phyloP scores from a whole-genome alignment of 2,888 invertebrate genomes.

The Cantharis lateralis region DNA sequence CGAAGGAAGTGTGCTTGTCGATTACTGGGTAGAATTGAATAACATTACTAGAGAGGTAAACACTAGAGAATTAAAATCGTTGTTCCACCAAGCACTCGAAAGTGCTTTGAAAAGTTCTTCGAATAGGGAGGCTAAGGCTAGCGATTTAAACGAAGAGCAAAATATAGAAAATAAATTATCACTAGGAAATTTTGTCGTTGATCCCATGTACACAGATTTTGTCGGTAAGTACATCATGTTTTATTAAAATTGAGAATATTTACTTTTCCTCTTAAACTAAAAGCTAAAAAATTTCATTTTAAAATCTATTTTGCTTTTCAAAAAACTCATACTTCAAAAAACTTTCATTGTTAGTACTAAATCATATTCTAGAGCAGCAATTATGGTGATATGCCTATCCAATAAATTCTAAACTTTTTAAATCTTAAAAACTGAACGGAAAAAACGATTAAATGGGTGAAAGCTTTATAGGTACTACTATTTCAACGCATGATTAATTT shows the following conservation, averaged over 20 bases:
- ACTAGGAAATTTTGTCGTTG: conserved; percentile 81
- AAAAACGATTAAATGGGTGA: not conserved
- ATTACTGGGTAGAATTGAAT: conserved; percentile 83
- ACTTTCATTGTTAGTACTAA: not conserved
- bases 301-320: conserved; percentile 1
- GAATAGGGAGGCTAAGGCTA: conserved; percentile 50
- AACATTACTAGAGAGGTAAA: conserved; percentile 73
- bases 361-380: not conserved
- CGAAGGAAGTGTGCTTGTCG: conserved; percentile 85
- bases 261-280: not conserved
- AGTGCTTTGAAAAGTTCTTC: conserved; percentile 50
- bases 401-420: not conserved
- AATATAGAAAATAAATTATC: conserved; percentile 65
- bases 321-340: not conserved
- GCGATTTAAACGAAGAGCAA: conserved; percentile 55
- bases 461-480: not conserved
- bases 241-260: not conserved
- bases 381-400: not conserved
- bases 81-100: conserved; percentile 66
- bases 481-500: not conserved
- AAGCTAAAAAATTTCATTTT: not conserved
- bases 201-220: conserved; percentile 86
- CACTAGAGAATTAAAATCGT: conserved; percentile 71
- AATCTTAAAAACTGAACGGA: not conserved
- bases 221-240: conserved; percentile 67